Evolutionary conservation across 2,797 vertebrate species (phyloP).

Genomic region (Cebuella pygmaea): DNA sequence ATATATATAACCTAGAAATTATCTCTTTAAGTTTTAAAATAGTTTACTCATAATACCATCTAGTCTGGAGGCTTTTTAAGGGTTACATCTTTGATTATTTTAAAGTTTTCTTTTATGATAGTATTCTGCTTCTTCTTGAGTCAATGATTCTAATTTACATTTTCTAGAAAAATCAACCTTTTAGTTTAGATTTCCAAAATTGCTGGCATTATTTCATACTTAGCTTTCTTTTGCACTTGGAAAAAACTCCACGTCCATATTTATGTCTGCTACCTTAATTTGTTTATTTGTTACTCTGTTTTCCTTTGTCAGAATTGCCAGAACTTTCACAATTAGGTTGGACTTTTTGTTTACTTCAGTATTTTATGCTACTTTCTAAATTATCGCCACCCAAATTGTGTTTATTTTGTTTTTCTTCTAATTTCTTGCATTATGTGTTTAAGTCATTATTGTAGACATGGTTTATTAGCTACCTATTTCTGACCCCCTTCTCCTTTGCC

Average conservation of each 20-base stretch:
- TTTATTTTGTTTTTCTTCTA: slow-evolving; percentile 9
- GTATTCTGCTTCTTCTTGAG: not conserved
- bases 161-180: not conserved
- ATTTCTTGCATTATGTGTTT: not conserved
- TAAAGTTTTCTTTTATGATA: not conserved
- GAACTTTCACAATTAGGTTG: not conserved
- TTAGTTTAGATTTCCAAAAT: slow-evolving; percentile 50
- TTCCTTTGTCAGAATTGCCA: not conserved
- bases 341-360: not conserved
- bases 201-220: slow-evolving; percentile 3
- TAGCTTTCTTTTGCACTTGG: not conserved
- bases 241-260: not conserved
- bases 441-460: not conserved
- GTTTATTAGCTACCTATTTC: not conserved
- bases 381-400: not conserved
- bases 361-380: slow-evolving; percentile 6
- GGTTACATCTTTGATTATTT: not conserved
- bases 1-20: slow-evolving; percentile 7
- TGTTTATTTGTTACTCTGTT: not conserved
- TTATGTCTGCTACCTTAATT: not conserved
- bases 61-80: not conserved
- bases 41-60: not conserved
- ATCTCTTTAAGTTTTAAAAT: slow-evolving; percentile 17
- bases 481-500: not conserved
- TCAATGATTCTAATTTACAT: not conserved